Evolutionary conservation across 1,140 invertebrate species (phyloP), one percentile per base, ranked within the genome.

Genomic region (Caenorhabditis tropicalis): DNA sequence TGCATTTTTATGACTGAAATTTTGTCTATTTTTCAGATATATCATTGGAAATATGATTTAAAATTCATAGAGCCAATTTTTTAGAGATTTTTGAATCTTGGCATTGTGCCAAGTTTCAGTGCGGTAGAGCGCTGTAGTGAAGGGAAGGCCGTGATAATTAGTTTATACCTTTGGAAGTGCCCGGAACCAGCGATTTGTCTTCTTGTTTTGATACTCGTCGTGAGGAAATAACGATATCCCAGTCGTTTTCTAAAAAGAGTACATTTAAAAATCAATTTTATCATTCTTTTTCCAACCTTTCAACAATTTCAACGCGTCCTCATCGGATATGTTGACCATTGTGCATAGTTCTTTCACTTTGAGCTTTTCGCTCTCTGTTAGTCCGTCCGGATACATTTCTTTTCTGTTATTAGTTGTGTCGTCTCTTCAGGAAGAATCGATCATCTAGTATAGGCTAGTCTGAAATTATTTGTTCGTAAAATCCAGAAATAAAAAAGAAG

Each of bases 391-490:
- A 74, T 74, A 74, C 65, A 74, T 51, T 84, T 80, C 39, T 24
- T 27, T 24, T 24, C 4, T 29, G 21, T 21, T 56, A 46, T 46
- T 24, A 9, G 29, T 80, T 79, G 29, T 29, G 46, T n/a, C 1
- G 24, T 9, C 36, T 84, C 49, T 83, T 79, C 31, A 79, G n/a
- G 27, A 46, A 29, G 16, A 70, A 51, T 80, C 31, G 3, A 27
- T 21, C 31, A 51, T 84, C 74, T 74, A 74, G 65, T 74, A 74
- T 21, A n/a, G 31, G 4, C 19, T 60, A 83, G 84, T 83, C 82
- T 83, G 58, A 19, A 83, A 83, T 56, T 10, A 19, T 33, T n/a
- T 31, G 33, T 7, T 33, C 15, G 16, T 24, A 48, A 33, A 82
- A 24, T 21, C 21, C 15, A 36, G 1, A 70, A 70, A 39, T 9